These are phyloP conservation scores for Saturnia japonica DNA, from an alignment of 2,888 invertebrate genomes.

Conservation along the genomic window DNA sequence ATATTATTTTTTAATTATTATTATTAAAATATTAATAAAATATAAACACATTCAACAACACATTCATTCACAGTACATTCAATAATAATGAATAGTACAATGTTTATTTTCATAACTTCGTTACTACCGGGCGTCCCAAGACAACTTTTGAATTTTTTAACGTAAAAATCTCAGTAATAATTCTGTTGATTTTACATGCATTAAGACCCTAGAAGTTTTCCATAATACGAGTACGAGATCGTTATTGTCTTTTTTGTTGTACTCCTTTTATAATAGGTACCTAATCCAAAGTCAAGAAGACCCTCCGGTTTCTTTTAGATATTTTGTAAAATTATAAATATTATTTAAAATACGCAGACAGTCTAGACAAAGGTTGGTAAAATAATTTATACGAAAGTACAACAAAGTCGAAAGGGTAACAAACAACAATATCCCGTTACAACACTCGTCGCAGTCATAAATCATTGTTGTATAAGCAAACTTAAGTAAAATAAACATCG, in stretches of 20 bases:
- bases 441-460: constrained; percentile 60
- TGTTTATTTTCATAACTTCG: no score
- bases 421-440: constrained; percentile 40
- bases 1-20: no score
- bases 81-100: no score
- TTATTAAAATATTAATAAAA: no score
- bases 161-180: not conserved
- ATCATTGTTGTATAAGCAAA: constrained; percentile 70
- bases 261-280: no score
- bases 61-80: no score
- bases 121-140: no score
- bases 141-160: no score
- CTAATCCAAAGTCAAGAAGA: not conserved
- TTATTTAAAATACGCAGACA: constrained; percentile 2
- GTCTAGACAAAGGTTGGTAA: constrained; percentile 13
- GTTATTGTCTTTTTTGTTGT: no score
- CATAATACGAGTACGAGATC: not conserved
- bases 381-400: constrained; percentile 17
- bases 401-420: constrained; percentile 33
- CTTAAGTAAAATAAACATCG: constrained; percentile 77
- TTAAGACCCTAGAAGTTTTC: not conserved
- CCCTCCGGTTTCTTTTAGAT: not conserved
- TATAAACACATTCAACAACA: no score
- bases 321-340: not conserved
- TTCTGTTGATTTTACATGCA: not conserved